These are phyloP conservation scores for Ictidomys tridecemlineatus DNA, from an alignment of 2,113 vertebrate species.

Conservation along the genomic window DNA sequence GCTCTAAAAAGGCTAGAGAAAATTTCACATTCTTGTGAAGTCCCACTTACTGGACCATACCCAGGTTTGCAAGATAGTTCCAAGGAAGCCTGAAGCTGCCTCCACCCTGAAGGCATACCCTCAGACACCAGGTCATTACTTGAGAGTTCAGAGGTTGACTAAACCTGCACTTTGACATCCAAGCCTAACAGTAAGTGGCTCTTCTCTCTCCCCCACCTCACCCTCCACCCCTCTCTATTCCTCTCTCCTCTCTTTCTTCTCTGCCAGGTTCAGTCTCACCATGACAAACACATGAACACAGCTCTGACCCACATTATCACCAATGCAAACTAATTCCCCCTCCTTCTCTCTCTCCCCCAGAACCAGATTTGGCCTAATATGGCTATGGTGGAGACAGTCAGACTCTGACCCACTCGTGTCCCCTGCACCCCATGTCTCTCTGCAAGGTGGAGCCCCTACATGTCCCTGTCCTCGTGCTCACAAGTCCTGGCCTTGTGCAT, in stretches of 20 bases:
- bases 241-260: not conserved
- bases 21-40: not conserved
- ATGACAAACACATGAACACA: not conserved
- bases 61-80: not conserved
- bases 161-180: not conserved
- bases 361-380: conserved; percentile 57
- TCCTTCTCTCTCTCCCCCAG: not conserved
- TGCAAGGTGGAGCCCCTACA: not conserved
- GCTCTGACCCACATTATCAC: conserved; percentile 15
- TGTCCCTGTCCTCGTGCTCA: conserved; percentile 38
- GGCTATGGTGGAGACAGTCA: not conserved
- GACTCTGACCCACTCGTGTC: not conserved
- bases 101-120: not conserved
- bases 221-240: not conserved
- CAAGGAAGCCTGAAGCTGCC: not conserved
- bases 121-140: conserved; percentile 12
- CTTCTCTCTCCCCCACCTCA: no score
- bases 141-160: conserved; percentile 7
- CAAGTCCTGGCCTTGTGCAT: conserved; percentile 5
- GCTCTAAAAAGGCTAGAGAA: not conserved
- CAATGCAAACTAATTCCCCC: not conserved
- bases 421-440: not conserved
- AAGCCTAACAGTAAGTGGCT: not conserved
- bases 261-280: not conserved
- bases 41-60: not conserved